Evolutionary conservation across 1,140 invertebrate species (phyloP).

Genomic region (Subanguina moxae): DNA sequence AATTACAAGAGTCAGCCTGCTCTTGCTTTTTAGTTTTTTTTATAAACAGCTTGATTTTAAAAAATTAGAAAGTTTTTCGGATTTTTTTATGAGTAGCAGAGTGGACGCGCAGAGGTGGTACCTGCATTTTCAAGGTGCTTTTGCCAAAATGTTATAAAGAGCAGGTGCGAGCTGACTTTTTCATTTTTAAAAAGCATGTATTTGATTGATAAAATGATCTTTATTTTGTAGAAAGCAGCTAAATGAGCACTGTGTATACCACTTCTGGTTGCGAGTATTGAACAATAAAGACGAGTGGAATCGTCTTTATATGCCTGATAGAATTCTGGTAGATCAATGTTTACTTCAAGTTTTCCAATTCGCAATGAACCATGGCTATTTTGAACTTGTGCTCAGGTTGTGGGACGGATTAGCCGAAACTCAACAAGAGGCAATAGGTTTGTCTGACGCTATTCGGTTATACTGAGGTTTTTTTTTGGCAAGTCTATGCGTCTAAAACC

Average conservation of each 20-base stretch:
- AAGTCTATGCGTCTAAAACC: too few species aligned
- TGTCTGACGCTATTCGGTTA: neutral
- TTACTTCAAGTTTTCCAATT: constrained; percentile 39
- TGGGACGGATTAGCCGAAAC: constrained; percentile 29
- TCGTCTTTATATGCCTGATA: constrained; percentile 33
- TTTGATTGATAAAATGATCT: neutral
- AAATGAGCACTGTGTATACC: constrained; percentile 35
- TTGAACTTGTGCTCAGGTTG: constrained; percentile 33
- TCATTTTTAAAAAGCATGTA: neutral
- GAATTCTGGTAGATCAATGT: constrained; percentile 37
- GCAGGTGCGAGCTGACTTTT: too few species aligned
- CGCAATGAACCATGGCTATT: constrained; percentile 39
- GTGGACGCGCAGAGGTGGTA: too few species aligned
- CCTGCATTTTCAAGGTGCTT: too few species aligned
- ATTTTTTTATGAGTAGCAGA: too few species aligned
- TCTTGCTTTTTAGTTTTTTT: too few species aligned
- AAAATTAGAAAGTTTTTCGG: too few species aligned
- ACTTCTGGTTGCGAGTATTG: constrained; percentile 44
- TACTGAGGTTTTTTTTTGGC: neutral
- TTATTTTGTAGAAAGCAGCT: constrained; percentile 33
- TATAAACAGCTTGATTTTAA: too few species aligned
- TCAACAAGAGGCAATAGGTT: constrained; percentile 44
- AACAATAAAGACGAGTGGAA: constrained; percentile 33
- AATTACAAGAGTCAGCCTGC: too few species aligned
- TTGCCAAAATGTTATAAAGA: too few species aligned